These are phyloP conservation scores for Spodoptera picta DNA, from an alignment of 2,888 invertebrate species.

Conservation along the genomic window DNA sequence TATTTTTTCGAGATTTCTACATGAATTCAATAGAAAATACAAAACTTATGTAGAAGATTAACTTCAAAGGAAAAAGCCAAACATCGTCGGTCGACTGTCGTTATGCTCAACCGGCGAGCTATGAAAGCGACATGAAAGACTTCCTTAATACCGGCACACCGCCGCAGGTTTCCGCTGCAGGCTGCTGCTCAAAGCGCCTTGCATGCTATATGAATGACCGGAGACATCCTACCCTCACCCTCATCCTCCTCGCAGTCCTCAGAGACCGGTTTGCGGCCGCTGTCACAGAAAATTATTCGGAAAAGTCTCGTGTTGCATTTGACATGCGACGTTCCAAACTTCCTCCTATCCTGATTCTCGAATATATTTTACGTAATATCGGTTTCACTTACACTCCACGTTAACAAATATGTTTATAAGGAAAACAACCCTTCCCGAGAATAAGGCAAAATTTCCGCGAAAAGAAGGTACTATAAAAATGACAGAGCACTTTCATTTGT, in stretches of 20 bases:
- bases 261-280: conserved; percentile 25
- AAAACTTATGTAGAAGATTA: conserved; percentile 43
- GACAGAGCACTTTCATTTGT: conserved; percentile 51
- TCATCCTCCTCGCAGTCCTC: conserved; percentile 27
- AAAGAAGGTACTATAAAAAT: conserved; percentile 39
- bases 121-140: conserved; percentile 61
- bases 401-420: conserved; percentile 4
- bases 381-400: background rate
- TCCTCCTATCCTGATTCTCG: background rate
- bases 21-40: conserved; percentile 11
- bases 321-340: conserved; percentile 5
- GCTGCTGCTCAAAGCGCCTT: conserved; percentile 59
- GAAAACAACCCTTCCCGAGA: conserved; percentile 17
- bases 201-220: conserved; percentile 57
- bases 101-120: conserved; percentile 45
- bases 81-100: conserved; percentile 46
- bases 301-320: conserved; percentile 15
- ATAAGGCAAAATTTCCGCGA: conserved; percentile 38
- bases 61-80: conserved; percentile 50
- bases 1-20: conserved; percentile 20
- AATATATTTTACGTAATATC: background rate
- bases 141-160: conserved; percentile 50
- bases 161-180: conserved; percentile 55
- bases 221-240: conserved; percentile 24
- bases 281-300: conserved; percentile 10